phyloP scores from a whole-genome alignment of 1,140 invertebrate species.

The Nylanderia fulva region DNA sequence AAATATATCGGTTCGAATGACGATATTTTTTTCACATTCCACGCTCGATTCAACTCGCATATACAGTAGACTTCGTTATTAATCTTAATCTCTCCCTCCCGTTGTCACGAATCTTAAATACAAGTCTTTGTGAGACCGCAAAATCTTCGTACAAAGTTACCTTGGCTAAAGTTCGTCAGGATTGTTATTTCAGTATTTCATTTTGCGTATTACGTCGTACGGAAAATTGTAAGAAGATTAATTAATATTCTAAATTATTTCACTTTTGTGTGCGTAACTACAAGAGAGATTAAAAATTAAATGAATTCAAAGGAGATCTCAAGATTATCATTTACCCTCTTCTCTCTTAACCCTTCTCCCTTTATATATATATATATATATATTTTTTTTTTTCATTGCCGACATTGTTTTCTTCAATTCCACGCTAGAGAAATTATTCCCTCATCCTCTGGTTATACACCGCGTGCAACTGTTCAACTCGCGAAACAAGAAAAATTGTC shows the following conservation, averaged over 20 bases:
- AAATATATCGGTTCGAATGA: conserved; percentile 18
- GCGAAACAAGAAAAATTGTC: conserved; percentile 46
- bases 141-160: background rate
- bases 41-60: background rate
- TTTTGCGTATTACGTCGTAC: background rate
- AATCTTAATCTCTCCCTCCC: conserved; percentile 24
- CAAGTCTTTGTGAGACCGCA: background rate
- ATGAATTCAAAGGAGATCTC: background rate
- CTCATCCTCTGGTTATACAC: conserved; percentile 18
- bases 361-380: no score
- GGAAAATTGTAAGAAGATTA: background rate
- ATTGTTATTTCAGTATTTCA: background rate
- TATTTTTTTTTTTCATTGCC: conserved; percentile 32
- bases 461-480: conserved; percentile 36
- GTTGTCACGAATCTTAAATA: conserved; percentile 9
- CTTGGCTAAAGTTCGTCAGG: background rate
- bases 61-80: conserved; percentile 19
- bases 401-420: background rate
- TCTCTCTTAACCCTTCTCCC: conserved; percentile 11
- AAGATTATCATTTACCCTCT: background rate
- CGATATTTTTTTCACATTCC: background rate
- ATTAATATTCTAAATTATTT: conserved; percentile 30
- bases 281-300: background rate
- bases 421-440: conserved; percentile 11
- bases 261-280: background rate